A percentile compares a stretch with the other conserved stretches of the same genome.
Conservation (phyloP, 2,797 vertebrate species). For the Anguilla megastoma region DNA sequence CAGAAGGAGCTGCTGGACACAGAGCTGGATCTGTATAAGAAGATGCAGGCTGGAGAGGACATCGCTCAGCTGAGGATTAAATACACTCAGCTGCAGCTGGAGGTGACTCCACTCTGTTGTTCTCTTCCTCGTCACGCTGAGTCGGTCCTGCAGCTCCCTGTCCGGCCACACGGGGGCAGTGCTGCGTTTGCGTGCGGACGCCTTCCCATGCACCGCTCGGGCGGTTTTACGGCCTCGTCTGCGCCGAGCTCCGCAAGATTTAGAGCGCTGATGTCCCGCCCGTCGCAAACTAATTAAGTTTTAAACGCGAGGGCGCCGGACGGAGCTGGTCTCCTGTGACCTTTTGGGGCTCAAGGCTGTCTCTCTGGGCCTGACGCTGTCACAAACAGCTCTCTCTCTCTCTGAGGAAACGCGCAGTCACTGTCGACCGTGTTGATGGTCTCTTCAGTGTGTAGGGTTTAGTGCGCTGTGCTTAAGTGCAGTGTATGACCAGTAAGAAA, state of each 20-base stretch:
- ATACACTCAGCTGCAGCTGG: constrained; percentile 92
- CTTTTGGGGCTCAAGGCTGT: background rate
- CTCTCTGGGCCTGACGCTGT: too few relatives aligned
- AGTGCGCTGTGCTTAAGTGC: background rate
- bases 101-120: constrained; percentile 68
- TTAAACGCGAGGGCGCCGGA: background rate
- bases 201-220: too few relatives aligned
- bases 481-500: background rate
- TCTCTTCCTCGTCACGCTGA: background rate
- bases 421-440: background rate
- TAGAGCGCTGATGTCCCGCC: background rate
- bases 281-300: background rate
- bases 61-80: constrained; percentile 87
- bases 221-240: background rate
- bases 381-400: background rate
- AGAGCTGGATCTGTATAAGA: constrained; percentile 95
- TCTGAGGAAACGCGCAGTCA: background rate
- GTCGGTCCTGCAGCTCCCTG: background rate
- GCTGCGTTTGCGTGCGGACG: background rate
- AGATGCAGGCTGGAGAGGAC: constrained; percentile 94
- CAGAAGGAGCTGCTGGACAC: constrained; percentile 95
- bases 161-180: constrained; percentile 40
- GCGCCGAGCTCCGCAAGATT: background rate
- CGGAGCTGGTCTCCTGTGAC: background rate
- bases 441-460: background rate